Evolutionary conservation across 1,140 invertebrate genomes (phyloP).

Genomic region (Lepidurus couesii): DNA sequence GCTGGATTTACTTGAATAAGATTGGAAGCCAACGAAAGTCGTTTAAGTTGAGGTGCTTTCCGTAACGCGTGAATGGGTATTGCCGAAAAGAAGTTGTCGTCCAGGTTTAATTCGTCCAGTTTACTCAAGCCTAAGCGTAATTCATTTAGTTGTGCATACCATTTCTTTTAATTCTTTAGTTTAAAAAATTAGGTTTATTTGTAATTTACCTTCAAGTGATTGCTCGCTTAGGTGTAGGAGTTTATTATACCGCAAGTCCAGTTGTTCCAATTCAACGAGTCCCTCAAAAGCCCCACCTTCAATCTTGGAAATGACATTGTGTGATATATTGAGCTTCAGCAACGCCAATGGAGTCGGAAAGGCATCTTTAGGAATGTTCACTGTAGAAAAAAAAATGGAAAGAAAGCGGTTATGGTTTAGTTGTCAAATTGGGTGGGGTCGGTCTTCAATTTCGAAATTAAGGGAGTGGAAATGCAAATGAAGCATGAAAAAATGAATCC

Average conservation of each 20-base stretch:
- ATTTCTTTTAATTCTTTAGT: not conserved
- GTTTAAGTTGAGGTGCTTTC: constrained; percentile 58
- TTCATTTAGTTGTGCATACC: constrained; percentile 25
- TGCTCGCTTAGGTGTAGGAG: constrained; percentile 71
- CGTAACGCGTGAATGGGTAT: constrained; percentile 72
- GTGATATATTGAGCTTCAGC: constrained; percentile 65
- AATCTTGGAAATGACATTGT: constrained; percentile 65
- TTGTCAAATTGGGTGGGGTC: not conserved
- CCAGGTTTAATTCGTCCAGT: constrained; percentile 70
- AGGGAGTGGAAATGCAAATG: constrained; percentile 2
- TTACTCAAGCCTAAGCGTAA: constrained; percentile 54
- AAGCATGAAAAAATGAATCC: not conserved
- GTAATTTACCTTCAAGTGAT: constrained; percentile 58
- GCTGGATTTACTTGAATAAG: constrained; percentile 61
- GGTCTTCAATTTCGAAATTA: not conserved
- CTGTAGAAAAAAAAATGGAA: not conserved
- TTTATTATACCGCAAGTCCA: constrained; percentile 68
- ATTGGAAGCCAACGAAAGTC: constrained; percentile 74
- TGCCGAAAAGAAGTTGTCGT: constrained; percentile 73
- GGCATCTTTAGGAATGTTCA: constrained; percentile 33
- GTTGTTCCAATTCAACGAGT: constrained; percentile 57
- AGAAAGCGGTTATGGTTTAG: not conserved
- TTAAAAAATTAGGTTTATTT: too few species aligned
- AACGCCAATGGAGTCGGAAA: constrained; percentile 45
- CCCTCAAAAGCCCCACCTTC: constrained; percentile 65